A percentile compares a stretch with the other conserved stretches of the same genome.
These are phyloP conservation scores for Barnardius zonarius DNA, from an alignment of 2,113 vertebrate genomes.

Conservation along the genomic window DNA sequence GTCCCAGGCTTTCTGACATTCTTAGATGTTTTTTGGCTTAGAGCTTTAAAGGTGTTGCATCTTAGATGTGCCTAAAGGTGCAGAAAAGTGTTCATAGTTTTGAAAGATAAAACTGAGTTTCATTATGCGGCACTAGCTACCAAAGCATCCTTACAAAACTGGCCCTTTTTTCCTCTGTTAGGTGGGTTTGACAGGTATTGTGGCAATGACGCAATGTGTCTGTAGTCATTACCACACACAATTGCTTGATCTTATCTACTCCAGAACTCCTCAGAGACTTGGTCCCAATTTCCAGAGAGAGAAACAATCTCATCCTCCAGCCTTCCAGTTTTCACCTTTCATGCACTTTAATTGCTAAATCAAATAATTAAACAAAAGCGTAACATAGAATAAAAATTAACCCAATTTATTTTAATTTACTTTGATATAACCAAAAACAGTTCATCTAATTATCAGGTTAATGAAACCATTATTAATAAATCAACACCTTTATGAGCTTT, in stretches of 20 bases:
- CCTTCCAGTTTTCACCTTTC: background rate
- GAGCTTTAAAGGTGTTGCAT: background rate
- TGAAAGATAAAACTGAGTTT: background rate
- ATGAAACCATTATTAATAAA: constrained; percentile 11
- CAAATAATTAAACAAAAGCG: background rate
- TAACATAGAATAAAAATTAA: constrained; percentile 29
- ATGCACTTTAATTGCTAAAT: background rate
- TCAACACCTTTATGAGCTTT: background rate
- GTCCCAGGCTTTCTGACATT: background rate
- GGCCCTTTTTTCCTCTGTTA: background rate
- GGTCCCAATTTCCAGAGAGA: background rate
- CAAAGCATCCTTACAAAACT: background rate
- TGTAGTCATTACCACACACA: background rate
- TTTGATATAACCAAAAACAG: background rate
- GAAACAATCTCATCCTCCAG: background rate
- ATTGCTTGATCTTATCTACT: background rate
- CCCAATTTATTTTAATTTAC: background rate
- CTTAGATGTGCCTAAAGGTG: background rate
- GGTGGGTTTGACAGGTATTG: background rate
- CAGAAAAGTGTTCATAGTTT: background rate
- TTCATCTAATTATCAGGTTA: constrained; percentile 2
- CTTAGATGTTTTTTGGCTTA: background rate
- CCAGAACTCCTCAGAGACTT: background rate
- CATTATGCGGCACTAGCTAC: background rate
- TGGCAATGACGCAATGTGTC: background rate